Base-by-base conservation (phyloP, 2,113 vertebrate genomes). In the Noturus placidus region DNA sequence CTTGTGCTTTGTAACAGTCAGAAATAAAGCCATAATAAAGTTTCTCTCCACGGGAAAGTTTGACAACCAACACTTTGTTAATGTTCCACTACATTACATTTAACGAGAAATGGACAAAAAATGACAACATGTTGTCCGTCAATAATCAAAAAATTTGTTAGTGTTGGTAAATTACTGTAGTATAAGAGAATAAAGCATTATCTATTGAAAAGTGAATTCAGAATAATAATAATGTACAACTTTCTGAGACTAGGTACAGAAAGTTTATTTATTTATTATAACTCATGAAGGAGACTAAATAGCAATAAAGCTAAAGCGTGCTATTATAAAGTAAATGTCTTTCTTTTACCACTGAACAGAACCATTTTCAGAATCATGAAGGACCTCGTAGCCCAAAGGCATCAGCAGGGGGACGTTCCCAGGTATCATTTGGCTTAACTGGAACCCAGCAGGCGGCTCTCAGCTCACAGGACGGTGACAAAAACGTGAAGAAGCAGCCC, bases 341-440 rank as follows among this genome's bases (percentile, higher is more conserved):
- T 61, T 63, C 15, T n/a, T 83, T 57, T 86, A 33, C 27, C 38
- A 67, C 38, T 30, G 22, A 83, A 57, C 94, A 99, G 98, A 98
- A 97, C 91, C 98, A 99, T 93, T 97, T 98, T 88, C 95, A 96
- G 14, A 98, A 98, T 76, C 93, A 96, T 84, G 98, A 98, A 0
- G 97, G 97, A 0, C 95, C 95, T 22, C 95, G 96, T 0, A 59
- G 93, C 6, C 52, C 95, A 0, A 93, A 96, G 14, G 96, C 96
- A 83, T 92, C 92, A 20, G 89, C 95, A 4, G 80, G 92, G 0
- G 86, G 94, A 89, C 94, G 93, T 0, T 65, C 82, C 93, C 87
- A 90, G 93, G 90, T 95, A 69, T n/a, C 95, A 91, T 38, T 96
- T 95, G 3, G 96, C 97, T 78, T 90, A 96, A 0, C 91, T 93